Conservation (phyloP, 2,113 vertebrate species). For the Elephantulus edwardii region DNA sequence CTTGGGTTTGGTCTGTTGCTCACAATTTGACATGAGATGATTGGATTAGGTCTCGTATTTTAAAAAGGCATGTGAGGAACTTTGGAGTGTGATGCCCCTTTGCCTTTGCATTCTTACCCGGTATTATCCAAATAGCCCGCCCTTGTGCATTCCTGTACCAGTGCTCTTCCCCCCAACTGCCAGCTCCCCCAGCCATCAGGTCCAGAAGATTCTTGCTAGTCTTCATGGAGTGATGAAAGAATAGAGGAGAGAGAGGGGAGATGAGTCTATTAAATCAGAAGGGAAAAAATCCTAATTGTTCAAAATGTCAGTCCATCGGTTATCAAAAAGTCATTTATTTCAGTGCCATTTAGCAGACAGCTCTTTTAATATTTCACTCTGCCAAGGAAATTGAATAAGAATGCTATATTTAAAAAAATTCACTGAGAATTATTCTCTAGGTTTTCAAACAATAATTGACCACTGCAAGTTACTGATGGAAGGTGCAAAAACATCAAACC, state of each 20-base stretch:
- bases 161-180: constrained; percentile 41
- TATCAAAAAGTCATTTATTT: constrained; percentile 57
- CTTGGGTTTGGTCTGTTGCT: too few relatives aligned
- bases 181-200: constrained; percentile 33
- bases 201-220: constrained; percentile 31
- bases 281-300: not conserved
- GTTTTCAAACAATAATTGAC: constrained; percentile 38
- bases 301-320: constrained; percentile 24
- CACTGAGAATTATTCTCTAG: constrained; percentile 39
- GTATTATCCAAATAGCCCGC: constrained; percentile 37
- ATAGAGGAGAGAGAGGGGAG: constrained; percentile 10
- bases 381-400: constrained; percentile 39
- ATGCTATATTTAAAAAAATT: constrained; percentile 29
- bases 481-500: too few relatives aligned
- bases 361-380: not conserved
- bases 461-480: constrained; percentile 27
- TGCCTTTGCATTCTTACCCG: constrained; percentile 54
- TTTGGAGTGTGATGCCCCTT: constrained; percentile 67
- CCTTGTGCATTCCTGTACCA: not conserved
- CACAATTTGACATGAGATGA: too few relatives aligned
- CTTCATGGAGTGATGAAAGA: constrained; percentile 32
- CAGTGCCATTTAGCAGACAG: constrained; percentile 45
- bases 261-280: constrained; percentile 23
- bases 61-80: too few relatives aligned
- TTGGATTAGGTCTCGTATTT: too few relatives aligned